Evolutionary conservation across 2,797 vertebrate genomes (phyloP).

Genomic region (Acanthornis magna): DNA sequence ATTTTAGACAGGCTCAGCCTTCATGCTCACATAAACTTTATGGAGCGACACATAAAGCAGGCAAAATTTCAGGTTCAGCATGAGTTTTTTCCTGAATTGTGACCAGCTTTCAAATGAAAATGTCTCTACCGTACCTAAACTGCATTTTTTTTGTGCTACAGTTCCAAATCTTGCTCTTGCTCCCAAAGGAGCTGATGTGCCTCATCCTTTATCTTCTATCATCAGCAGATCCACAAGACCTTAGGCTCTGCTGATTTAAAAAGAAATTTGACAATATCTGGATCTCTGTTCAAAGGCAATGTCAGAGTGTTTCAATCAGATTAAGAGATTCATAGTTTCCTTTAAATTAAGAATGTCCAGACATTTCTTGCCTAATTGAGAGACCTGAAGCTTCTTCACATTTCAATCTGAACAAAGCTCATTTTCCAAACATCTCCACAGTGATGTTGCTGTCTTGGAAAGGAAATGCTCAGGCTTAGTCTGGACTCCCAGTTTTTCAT

Average conservation of each 20-base stretch:
- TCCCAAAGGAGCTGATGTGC: background rate
- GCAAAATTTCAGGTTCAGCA: slow-evolving; percentile 18
- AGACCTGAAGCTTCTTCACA: background rate
- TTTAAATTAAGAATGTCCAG: background rate
- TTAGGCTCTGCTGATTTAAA: background rate
- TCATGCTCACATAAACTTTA: slow-evolving; percentile 31
- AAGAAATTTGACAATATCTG: background rate
- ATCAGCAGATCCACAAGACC: background rate
- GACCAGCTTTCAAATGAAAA: background rate
- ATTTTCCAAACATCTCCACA: background rate
- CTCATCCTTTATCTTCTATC: background rate
- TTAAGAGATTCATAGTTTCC: background rate
- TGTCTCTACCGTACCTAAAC: background rate
- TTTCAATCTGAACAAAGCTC: slow-evolving; percentile 1
- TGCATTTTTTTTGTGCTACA: background rate
- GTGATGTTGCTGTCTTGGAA: slow-evolving; percentile 5
- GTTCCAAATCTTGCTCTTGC: background rate
- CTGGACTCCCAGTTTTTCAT: background rate
- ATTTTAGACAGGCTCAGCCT: slow-evolving; percentile 24
- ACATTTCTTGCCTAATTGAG: slow-evolving; percentile 3
- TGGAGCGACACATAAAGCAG: background rate
- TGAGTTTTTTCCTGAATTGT: background rate
- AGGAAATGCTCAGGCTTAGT: slow-evolving; percentile 8
- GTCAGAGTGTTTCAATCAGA: background rate
- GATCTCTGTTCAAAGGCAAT: background rate